These are phyloP conservation scores for Pollenia angustigena DNA, from an alignment of 2,888 invertebrate genomes.

Conservation along the genomic window DNA sequence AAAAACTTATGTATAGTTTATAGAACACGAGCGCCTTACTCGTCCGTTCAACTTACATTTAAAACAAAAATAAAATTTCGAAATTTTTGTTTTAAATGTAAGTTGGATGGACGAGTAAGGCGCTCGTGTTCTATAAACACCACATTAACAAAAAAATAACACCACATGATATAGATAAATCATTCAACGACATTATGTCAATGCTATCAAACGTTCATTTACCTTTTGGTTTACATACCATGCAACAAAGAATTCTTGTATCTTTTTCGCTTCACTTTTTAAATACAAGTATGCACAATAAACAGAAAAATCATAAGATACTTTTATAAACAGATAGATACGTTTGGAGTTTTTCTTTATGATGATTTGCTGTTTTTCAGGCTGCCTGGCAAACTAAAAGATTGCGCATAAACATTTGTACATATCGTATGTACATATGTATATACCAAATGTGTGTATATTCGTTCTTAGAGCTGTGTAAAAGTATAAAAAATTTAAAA, in stretches of 20 bases:
- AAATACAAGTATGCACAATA: constrained; percentile 6
- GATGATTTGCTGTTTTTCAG: constrained; percentile 3
- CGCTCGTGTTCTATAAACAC: too few species aligned
- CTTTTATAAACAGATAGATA: not conserved
- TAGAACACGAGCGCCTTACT: too few species aligned
- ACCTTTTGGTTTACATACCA: constrained; percentile 74
- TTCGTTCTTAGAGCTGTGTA: not conserved
- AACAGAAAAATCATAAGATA: constrained; percentile 41
- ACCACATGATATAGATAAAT: constrained; percentile 66
- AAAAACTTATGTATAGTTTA: too few species aligned
- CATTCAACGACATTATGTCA: constrained; percentile 67
- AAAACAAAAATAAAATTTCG: too few species aligned
- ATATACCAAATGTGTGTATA: too few species aligned
- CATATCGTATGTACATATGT: not conserved
- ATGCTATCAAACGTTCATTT: constrained; percentile 74
- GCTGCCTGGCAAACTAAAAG: constrained; percentile 36
- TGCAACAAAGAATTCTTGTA: constrained; percentile 36
- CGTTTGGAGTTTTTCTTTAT: constrained; percentile 60
- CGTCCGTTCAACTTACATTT: too few species aligned
- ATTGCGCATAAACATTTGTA: not conserved
- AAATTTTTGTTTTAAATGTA: too few species aligned
- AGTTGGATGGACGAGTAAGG: too few species aligned
- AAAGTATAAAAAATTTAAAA: constrained; percentile 1
- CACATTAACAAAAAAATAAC: constrained; percentile 4
- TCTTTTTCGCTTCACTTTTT: constrained; percentile 24